These are phyloP conservation scores for Pelochelys cantorii DNA, from an alignment of 2,797 vertebrate species.

Conservation along the genomic window DNA sequence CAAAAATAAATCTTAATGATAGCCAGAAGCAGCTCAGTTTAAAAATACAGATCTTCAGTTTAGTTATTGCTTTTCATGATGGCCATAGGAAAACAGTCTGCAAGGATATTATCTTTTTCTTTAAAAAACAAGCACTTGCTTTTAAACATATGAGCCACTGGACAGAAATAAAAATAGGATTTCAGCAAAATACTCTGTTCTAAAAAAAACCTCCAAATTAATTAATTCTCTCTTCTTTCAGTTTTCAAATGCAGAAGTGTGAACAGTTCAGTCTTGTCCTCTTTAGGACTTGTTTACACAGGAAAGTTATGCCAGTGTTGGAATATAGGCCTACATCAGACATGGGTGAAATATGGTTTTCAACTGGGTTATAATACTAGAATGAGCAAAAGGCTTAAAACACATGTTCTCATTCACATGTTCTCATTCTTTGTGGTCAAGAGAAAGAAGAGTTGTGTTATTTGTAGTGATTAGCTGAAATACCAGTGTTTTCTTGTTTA, in stretches of 20 bases:
- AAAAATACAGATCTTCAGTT: constrained; percentile 31
- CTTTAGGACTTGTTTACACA: not conserved
- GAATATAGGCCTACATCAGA: not conserved
- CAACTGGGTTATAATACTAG: too few species aligned
- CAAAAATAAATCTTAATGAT: not conserved
- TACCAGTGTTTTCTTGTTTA: not conserved
- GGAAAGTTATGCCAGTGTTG: not conserved
- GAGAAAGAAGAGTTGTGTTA: not conserved
- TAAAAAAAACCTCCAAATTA: constrained; percentile 33
- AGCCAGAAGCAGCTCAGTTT: constrained; percentile 7
- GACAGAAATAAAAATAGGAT: not conserved
- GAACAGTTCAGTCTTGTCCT: not conserved
- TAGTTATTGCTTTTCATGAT: constrained; percentile 36
- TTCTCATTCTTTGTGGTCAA: not conserved
- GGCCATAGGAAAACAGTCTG: constrained; percentile 8
- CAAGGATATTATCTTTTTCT: constrained; percentile 10
- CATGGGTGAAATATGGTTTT: too few species aligned
- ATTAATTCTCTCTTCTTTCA: too few species aligned
- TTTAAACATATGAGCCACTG: constrained; percentile 1
- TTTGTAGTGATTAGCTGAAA: not conserved
- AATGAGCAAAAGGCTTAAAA: not conserved
- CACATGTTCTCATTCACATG: too few species aligned
- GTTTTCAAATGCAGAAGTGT: not conserved
- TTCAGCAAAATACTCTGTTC: not conserved
- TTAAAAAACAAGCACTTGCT: not conserved